Percentiles rank a stretch among this genome's conserved stretches.
Evolutionary conservation across 2,113 vertebrate species (phyloP).

Genomic region (Phasianus colchicus): DNA sequence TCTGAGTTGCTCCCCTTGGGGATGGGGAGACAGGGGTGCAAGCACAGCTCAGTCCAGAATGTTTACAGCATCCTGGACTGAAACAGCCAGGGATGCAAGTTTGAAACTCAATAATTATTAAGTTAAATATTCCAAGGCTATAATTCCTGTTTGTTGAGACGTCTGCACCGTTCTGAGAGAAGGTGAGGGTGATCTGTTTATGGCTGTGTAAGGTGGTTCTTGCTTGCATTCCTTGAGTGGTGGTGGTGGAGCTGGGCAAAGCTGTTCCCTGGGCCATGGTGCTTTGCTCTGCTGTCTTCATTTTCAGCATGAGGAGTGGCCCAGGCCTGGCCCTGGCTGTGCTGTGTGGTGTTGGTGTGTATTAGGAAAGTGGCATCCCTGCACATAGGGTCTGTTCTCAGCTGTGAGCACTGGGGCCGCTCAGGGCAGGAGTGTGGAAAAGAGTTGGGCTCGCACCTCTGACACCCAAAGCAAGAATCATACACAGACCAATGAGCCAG

Average conservation of each 20-base stretch:
- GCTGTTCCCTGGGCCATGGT: no score
- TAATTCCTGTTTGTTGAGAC: background rate
- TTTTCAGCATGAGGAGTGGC: no score
- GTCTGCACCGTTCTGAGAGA: background rate
- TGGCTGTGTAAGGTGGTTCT: background rate
- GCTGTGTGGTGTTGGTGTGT: no score
- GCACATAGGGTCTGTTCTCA: no score
- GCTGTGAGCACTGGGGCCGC: no score
- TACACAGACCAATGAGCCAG: conserved; percentile 41
- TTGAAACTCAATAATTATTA: background rate
- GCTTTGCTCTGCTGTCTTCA: no score
- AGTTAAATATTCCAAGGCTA: background rate
- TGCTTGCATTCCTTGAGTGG: fast-evolving
- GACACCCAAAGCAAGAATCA: conserved; percentile 60
- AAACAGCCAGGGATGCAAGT: background rate
- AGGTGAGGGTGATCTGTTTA: background rate
- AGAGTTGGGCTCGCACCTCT: conserved; percentile 22
- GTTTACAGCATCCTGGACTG: background rate
- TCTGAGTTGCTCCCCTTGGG: background rate
- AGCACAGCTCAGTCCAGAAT: fast-evolving
- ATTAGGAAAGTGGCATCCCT: no score
- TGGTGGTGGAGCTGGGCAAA: background rate
- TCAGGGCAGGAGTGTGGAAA: no score
- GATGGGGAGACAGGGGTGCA: background rate
- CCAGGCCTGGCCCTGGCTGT: no score